Percentiles rank a stretch among this genome's conserved stretches.
Evolutionary conservation across 2,797 vertebrate genomes (phyloP).

Genomic region (Caiman crocodilus): DNA sequence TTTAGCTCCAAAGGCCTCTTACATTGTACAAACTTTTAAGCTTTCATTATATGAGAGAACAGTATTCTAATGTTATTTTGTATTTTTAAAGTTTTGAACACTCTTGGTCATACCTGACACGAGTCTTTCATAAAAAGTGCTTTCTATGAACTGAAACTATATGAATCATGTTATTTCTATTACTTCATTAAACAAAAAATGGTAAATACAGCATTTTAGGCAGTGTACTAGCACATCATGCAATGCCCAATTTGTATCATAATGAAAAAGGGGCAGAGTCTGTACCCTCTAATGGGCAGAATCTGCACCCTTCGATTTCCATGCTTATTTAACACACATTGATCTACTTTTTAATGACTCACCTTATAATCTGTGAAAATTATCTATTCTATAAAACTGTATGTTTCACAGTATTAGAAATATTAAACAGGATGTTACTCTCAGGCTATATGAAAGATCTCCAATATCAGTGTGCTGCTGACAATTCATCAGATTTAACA

Average conservation of each 20-base stretch:
- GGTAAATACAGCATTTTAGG: not conserved
- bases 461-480: conserved; percentile 20
- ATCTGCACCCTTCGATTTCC: not conserved
- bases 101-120: not conserved
- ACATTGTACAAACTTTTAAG: not conserved
- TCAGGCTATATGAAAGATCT: conserved; percentile 22
- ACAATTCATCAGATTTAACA: conserved; percentile 73
- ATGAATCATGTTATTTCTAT: not conserved
- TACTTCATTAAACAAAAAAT: not conserved
- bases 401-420: conserved; percentile 25
- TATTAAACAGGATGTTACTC: conserved; percentile 23
- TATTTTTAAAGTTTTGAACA: not conserved
- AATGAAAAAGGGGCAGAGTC: not conserved
- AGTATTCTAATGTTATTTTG: not conserved
- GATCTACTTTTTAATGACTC: conserved; percentile 21
- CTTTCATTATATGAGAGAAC: not conserved
- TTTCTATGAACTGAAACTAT: not conserved
- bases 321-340: conserved; percentile 23
- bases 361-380: conserved; percentile 32
- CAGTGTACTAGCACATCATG: not conserved
- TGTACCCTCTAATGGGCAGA: not conserved
- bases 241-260: not conserved
- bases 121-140: not conserved
- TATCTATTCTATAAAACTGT: not conserved
- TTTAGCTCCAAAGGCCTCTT: not conserved